phyloP scores from a whole-genome alignment of 2,113 vertebrate genomes.

The Lonchura striata region DNA sequence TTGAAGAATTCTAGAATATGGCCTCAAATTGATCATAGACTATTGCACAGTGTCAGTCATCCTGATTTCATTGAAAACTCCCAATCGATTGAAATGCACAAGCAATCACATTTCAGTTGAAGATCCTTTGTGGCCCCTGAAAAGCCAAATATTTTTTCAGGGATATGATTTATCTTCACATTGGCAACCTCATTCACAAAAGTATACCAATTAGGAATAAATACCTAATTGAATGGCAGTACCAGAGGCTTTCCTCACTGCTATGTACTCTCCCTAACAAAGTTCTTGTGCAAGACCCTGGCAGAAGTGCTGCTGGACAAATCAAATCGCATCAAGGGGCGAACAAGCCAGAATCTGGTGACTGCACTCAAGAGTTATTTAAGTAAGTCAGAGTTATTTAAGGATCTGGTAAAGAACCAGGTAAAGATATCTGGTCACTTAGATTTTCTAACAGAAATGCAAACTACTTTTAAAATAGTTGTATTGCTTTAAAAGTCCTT shows the following conservation, averaged over 20 bases:
- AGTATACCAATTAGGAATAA: not conserved
- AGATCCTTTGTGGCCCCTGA: not conserved
- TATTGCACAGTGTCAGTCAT: not conserved
- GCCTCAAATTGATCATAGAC: not conserved
- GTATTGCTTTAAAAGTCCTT: not conserved
- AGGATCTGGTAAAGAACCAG: not conserved
- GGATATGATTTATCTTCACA: not conserved
- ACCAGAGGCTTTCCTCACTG: not conserved
- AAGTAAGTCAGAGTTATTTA: not conserved
- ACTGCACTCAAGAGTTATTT: not conserved
- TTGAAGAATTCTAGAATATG: not conserved
- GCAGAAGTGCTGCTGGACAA: not conserved
- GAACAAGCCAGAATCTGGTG: not conserved
- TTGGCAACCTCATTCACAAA: not conserved
- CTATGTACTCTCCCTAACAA: not conserved
- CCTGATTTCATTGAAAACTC: not conserved
- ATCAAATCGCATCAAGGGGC: not conserved
- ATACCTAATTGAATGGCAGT: not conserved
- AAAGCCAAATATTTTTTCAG: not conserved
- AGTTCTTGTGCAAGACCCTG: not conserved
- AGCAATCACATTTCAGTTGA: not conserved
- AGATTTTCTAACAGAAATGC: not conserved
- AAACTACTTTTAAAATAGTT: not conserved
- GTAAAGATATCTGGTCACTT: not conserved
- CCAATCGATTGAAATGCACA: not conserved